phyloP scores from a whole-genome alignment of 2,797 vertebrate genomes.

The Notoglanidium macrostoma region DNA sequence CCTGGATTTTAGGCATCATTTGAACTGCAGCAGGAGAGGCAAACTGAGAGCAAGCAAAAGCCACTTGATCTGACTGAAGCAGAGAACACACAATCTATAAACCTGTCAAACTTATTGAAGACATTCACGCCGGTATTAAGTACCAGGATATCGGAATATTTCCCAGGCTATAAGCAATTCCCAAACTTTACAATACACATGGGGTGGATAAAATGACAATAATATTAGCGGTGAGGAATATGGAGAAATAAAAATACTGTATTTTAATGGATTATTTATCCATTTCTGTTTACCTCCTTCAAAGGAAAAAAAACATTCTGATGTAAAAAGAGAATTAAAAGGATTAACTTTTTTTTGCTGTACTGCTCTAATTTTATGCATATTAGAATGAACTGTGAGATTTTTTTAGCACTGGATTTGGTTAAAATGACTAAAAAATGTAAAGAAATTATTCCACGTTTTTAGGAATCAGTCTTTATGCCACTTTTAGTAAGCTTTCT shows the following conservation, averaged over 20 bases:
- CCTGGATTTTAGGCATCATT: constrained; percentile 13
- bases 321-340: neutral
- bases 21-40: constrained; percentile 14
- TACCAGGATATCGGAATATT: neutral
- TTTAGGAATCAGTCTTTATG: neutral
- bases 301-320: neutral
- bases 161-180: neutral
- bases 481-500: neutral
- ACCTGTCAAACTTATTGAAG: neutral
- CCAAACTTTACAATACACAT: neutral
- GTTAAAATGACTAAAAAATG: neutral
- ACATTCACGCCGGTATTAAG: neutral
- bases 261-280: neutral
- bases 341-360: neutral
- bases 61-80: neutral
- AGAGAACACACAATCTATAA: neutral
- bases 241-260: neutral
- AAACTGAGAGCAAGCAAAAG: neutral
- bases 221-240: neutral
- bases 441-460: neutral
- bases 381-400: neutral
- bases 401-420: neutral
- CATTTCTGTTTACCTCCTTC: neutral
- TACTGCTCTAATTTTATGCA: neutral
- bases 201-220: neutral